Evolutionary conservation across 2,888 invertebrate species (phyloP).

Genomic region (Agonopterix subpropinquella): DNA sequence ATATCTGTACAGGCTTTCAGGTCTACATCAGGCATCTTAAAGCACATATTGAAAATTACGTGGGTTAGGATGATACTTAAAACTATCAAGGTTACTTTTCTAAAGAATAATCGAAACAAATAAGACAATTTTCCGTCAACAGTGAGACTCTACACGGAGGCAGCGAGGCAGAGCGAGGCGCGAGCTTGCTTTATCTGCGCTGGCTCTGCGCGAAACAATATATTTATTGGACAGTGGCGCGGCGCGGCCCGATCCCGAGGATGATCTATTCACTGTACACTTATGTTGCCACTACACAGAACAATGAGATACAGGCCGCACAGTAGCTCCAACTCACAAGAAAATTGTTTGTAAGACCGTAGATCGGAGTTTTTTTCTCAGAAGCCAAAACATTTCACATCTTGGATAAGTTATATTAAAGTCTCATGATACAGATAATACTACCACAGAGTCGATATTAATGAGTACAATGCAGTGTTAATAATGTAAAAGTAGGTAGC

Average conservation of each 20-base stretch:
- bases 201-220: slow-evolving; percentile 73
- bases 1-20: too few relatives aligned
- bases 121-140: slow-evolving; percentile 21
- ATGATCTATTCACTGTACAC: slow-evolving; percentile 65
- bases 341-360: too few relatives aligned
- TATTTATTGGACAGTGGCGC: slow-evolving; percentile 70
- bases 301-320: slow-evolving; percentile 17
- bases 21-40: too few relatives aligned
- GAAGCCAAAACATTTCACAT: too few relatives aligned
- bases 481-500: too few relatives aligned
- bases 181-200: slow-evolving; percentile 74
- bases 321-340: slow-evolving; percentile 3
- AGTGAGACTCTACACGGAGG: slow-evolving; percentile 28
- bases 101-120: background rate
- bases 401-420: too few relatives aligned
- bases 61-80: background rate
- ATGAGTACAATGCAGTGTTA: too few relatives aligned
- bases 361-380: too few relatives aligned
- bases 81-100: background rate
- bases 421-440: too few relatives aligned
- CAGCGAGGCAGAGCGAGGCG: slow-evolving; percentile 66
- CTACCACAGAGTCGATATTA: too few relatives aligned
- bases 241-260: slow-evolving; percentile 50
- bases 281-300: slow-evolving; percentile 32
- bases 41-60: too few relatives aligned